phyloP scores from a whole-genome alignment of 2,113 vertebrate species.

The Sigmodon hispidus region DNA sequence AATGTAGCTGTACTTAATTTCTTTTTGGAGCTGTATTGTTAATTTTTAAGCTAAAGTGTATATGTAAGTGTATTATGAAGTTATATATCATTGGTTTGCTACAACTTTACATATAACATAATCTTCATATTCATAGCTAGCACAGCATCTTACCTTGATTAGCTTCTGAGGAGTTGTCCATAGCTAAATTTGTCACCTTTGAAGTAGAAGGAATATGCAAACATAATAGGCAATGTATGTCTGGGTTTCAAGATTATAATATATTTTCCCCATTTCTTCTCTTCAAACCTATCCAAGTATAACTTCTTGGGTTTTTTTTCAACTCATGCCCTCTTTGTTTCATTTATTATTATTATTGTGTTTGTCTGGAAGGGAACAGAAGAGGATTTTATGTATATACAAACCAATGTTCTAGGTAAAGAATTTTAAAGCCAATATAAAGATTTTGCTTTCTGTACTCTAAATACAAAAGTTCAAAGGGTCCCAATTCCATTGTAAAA shows the following conservation, averaged over 20 bases:
- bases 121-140: neutral
- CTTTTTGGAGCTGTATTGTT: neutral
- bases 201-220: neutral
- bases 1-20: neutral
- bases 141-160: neutral
- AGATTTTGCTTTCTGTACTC: constrained; percentile 35
- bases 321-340: neutral
- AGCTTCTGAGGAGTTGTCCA: neutral
- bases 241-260: neutral
- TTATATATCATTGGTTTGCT: neutral
- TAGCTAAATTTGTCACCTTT: neutral
- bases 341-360: neutral
- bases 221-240: neutral
- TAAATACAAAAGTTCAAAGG: constrained; percentile 38
- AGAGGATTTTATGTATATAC: neutral
- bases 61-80: neutral
- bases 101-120: neutral
- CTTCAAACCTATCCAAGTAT: neutral
- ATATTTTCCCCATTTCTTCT: neutral
- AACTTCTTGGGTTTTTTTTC: neutral
- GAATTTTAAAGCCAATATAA: neutral
- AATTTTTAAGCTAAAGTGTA: neutral
- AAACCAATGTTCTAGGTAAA: neutral
- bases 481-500: constrained; percentile 29
- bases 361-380: neutral